Conservation (phyloP, 1,140 invertebrate genomes). For the Procambarus virginalis region DNA sequence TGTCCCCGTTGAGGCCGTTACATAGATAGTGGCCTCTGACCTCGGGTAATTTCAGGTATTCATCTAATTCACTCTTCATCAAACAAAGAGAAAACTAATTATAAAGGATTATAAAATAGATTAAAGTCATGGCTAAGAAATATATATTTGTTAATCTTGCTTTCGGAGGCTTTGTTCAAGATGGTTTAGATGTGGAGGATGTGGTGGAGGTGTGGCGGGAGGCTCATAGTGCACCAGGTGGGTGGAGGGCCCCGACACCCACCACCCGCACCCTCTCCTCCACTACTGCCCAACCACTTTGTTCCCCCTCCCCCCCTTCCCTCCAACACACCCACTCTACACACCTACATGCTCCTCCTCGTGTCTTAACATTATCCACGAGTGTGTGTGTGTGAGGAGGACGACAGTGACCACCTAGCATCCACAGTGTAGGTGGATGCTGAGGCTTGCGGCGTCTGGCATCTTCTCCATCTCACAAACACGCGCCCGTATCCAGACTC, state of each 20-base stretch:
- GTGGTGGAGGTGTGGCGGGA: background rate
- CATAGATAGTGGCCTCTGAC: too few relatives aligned
- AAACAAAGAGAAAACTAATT: too few relatives aligned
- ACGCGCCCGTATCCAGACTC: background rate
- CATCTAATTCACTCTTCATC: too few relatives aligned
- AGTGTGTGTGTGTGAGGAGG: background rate
- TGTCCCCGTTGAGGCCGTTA: too few relatives aligned
- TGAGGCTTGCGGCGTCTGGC: slow-evolving; percentile 5
- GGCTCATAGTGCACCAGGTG: background rate
- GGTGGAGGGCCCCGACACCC: background rate
- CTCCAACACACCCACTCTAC: background rate
- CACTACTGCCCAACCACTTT: background rate
- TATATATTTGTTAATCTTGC: too few relatives aligned
- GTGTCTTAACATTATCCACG: too few relatives aligned
- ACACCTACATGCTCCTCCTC: background rate
- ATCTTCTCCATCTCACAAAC: background rate
- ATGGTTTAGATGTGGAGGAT: background rate
- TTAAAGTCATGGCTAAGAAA: too few relatives aligned
- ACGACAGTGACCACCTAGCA: slow-evolving; percentile 38
- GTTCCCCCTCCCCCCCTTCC: background rate
- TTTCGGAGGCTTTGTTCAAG: too few relatives aligned
- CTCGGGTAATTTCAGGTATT: too few relatives aligned
- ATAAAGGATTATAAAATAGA: too few relatives aligned
- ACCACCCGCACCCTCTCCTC: slow-evolving; percentile 1
- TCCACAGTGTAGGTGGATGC: background rate